These are phyloP conservation scores for Caenorhabditis becei DNA, from an alignment of 2,888 invertebrate genomes.

Conservation along the genomic window DNA sequence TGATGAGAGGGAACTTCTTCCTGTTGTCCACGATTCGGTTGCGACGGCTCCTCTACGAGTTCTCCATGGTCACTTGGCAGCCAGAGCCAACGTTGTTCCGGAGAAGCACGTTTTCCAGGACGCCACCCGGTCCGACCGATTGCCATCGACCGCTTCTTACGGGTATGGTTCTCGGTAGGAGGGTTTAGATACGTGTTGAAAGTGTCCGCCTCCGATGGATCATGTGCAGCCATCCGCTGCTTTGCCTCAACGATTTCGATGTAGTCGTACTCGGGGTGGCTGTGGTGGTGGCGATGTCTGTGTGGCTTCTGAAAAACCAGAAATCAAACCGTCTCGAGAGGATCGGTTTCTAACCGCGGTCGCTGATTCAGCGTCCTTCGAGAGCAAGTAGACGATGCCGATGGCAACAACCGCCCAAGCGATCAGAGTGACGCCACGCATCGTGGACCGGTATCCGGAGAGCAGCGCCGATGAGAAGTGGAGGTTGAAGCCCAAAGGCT, in stretches of 20 bases:
- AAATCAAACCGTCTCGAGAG: not conserved
- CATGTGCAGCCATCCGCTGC: too few relatives aligned
- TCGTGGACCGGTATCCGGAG: not conserved
- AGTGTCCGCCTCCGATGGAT: not conserved
- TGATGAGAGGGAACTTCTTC: not conserved
- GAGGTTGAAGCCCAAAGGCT: not conserved
- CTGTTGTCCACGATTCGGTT: not conserved
- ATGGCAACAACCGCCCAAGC: not conserved
- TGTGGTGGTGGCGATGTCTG: not conserved
- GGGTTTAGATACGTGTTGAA: not conserved
- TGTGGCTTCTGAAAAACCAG: not conserved
- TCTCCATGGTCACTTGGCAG: not conserved
- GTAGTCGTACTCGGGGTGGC: not conserved
- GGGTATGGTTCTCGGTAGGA: not conserved
- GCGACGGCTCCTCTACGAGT: not conserved
- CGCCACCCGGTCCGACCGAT: conserved; percentile 73
- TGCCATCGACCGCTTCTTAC: conserved; percentile 71
- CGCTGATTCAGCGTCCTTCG: not conserved
- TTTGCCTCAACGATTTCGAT: not conserved
- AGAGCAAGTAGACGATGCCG: not conserved
- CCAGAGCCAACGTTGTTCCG: not conserved
- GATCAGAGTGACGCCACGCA: not conserved
- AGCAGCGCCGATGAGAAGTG: not conserved
- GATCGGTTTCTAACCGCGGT: not conserved
- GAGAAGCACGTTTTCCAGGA: conserved; percentile 63